Evolutionary conservation across 2,113 vertebrate genomes (phyloP).

Genomic region (Lampris incognitus): DNA sequence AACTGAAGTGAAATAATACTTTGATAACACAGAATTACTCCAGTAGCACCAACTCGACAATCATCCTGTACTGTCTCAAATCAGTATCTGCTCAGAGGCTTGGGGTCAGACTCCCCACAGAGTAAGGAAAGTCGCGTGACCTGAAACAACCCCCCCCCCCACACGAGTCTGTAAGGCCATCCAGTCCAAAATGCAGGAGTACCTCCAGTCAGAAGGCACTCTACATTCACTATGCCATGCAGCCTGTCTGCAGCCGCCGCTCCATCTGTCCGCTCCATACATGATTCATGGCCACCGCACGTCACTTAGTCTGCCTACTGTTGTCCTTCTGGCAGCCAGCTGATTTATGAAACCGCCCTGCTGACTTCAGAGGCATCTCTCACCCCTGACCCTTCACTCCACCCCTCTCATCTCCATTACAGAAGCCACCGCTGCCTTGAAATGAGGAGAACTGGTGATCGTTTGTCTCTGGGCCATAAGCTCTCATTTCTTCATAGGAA

Average conservation of each 20-base stretch:
- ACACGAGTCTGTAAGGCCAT: too few relatives aligned
- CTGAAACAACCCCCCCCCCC: too few relatives aligned
- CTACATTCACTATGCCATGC: neutral
- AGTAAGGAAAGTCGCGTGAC: too few relatives aligned
- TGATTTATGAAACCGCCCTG: constrained; percentile 64
- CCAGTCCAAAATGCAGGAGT: neutral
- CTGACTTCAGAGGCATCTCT: constrained; percentile 22
- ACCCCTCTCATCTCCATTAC: constrained; percentile 17
- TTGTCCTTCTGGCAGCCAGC: constrained; percentile 41
- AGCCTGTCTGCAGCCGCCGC: neutral
- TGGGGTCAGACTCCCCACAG: too few relatives aligned
- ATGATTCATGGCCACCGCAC: constrained; percentile 66
- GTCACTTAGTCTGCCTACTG: constrained; percentile 51
- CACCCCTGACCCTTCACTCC: neutral
- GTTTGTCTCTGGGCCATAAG: neutral
- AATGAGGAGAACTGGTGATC: neutral
- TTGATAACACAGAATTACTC: constrained; percentile 3
- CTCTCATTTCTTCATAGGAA: neutral
- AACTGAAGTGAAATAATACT: neutral
- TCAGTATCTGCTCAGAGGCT: neutral
- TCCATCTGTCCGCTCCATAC: constrained; percentile 34
- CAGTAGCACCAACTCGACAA: neutral
- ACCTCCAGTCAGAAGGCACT: neutral
- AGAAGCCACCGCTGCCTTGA: neutral
- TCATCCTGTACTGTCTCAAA: constrained; percentile 16